A percentile compares a stretch with the other conserved stretches of the same genome.
These are phyloP conservation scores for Hormaphis cornu DNA, from an alignment of 1,140 invertebrate genomes.

Conservation along the genomic window DNA sequence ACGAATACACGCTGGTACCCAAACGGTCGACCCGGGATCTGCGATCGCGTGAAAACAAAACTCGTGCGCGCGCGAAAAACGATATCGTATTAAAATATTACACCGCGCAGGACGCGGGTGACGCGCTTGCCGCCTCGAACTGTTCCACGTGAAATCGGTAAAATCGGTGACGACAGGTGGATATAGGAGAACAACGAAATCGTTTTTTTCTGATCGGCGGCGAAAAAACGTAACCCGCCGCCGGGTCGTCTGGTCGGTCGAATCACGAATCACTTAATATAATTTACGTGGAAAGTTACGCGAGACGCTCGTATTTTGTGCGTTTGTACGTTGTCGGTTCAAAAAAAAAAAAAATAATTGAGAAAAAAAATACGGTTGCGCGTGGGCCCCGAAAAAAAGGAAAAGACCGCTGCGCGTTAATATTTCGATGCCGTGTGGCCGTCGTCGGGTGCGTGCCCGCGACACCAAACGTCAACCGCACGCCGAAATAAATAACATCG, in stretches of 20 bases:
- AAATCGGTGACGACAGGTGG: neutral
- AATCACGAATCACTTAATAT: too few species aligned
- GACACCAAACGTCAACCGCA: constrained; percentile 6
- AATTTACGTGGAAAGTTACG: neutral
- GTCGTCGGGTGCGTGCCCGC: constrained; percentile 10
- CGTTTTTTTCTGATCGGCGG: too few species aligned
- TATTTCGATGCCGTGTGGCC: neutral
- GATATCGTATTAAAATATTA: too few species aligned
- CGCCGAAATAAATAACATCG: neutral
- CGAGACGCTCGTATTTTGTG: too few species aligned
- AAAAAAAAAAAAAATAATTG: too few species aligned
- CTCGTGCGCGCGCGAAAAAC: too few species aligned
- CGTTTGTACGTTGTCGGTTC: neutral
- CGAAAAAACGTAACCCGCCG: neutral
- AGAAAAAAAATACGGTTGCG: neutral
- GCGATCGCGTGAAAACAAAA: too few species aligned
- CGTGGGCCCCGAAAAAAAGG: neutral
- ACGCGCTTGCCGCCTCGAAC: neutral
- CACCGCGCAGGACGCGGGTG: too few species aligned
- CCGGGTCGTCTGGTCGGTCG: neutral
- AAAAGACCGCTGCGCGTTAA: neutral
- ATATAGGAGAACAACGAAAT: neutral
- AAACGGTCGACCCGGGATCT: too few species aligned
- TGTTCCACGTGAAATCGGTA: constrained; percentile 2
- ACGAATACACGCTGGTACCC: too few species aligned